Percentiles rank a stretch among this genome's conserved stretches.
These are phyloP conservation scores for Daphoenositta chrysoptera DNA, from an alignment of 2,113 vertebrate species.

Conservation along the genomic window DNA sequence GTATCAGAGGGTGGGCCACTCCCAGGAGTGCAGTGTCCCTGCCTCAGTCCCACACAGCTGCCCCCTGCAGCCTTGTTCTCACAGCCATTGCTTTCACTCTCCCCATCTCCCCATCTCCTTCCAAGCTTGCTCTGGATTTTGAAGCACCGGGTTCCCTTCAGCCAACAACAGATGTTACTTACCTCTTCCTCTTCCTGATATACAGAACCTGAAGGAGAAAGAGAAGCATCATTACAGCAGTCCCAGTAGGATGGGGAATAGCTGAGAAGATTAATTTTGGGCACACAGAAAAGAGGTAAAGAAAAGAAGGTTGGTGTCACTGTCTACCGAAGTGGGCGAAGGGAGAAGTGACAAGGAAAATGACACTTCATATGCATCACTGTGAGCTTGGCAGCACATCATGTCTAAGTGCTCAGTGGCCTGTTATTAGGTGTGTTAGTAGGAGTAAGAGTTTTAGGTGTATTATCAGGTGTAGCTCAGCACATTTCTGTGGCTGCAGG, in stretches of 20 bases:
- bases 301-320: neutral
- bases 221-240: neutral
- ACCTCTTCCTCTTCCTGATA: constrained; percentile 96
- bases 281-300: neutral
- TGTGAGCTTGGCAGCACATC: neutral
- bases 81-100: neutral
- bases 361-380: neutral
- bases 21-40: neutral
- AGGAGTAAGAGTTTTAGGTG: constrained; percentile 12
- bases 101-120: neutral
- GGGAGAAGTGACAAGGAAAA: neutral
- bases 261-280: neutral
- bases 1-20: neutral
- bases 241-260: neutral
- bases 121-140: neutral
- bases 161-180: constrained; percentile 29
- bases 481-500: neutral
- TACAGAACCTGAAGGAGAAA: constrained; percentile 87
- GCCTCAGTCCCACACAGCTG: neutral
- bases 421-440: constrained; percentile 14
- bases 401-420: neutral
- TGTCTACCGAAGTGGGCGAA: neutral
- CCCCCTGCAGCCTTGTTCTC: neutral
- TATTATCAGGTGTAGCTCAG: neutral
- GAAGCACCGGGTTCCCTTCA: neutral